phyloP scores from a whole-genome alignment of 2,888 invertebrate genomes.

The Schizotus pectinicornis region DNA sequence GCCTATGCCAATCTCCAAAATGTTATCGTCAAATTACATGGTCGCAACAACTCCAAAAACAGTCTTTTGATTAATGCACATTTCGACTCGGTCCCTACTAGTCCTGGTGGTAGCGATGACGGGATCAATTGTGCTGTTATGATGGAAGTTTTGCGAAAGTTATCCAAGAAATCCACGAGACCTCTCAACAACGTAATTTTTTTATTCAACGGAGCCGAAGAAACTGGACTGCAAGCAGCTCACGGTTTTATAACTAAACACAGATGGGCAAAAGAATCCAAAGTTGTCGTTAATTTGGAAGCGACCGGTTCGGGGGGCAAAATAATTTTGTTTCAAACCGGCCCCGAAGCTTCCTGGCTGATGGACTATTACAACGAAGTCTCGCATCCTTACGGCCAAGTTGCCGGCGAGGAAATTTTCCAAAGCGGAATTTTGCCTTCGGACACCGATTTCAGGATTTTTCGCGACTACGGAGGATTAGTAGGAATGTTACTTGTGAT shows the following conservation, averaged over 20 bases:
- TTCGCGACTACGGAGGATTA: slow-evolving; percentile 72
- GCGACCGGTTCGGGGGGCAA: slow-evolving; percentile 92
- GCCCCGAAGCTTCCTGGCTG: slow-evolving; percentile 74
- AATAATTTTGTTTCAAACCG: slow-evolving; percentile 88
- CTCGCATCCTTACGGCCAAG: slow-evolving; percentile 66
- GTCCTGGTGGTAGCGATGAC: slow-evolving; percentile 91
- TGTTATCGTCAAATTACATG: slow-evolving; percentile 75
- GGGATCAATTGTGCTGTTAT: slow-evolving; percentile 77
- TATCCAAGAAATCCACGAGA: slow-evolving; percentile 57
- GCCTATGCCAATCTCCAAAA: slow-evolving; percentile 83
- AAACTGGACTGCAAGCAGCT: slow-evolving; percentile 67
- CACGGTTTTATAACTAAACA: slow-evolving; percentile 75
- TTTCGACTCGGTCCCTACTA: slow-evolving; percentile 86
- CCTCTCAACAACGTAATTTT: slow-evolving; percentile 69
- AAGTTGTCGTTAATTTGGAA: slow-evolving; percentile 87
- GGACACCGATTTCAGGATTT: slow-evolving; percentile 82
- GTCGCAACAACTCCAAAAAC: slow-evolving; percentile 52
- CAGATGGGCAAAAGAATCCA: slow-evolving; percentile 78
- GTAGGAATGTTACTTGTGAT: slow-evolving; percentile 58
- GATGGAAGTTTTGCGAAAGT: slow-evolving; percentile 68
- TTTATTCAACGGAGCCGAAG: slow-evolving; percentile 78
- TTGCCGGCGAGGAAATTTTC: slow-evolving; percentile 68
- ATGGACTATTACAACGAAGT: slow-evolving; percentile 61
- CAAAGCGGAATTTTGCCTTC: slow-evolving; percentile 73
- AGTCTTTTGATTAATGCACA: slow-evolving; percentile 88